Conservation (phyloP, 2,888 invertebrate genomes). For the Drosophila barbarae region DNA sequence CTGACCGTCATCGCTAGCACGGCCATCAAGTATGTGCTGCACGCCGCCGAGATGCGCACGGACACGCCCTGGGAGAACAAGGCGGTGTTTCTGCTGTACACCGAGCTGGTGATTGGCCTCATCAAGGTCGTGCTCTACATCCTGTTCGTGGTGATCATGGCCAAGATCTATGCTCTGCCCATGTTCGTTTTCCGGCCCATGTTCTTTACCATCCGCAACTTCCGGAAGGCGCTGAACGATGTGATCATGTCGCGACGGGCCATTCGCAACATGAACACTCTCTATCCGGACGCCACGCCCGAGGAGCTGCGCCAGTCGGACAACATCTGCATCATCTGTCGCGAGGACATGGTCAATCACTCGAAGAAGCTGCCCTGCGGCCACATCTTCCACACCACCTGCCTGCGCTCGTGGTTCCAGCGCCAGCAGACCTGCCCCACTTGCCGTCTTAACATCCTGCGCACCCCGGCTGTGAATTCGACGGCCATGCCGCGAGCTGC, state of each 20-base stretch:
- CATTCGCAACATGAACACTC: slow-evolving; percentile 98
- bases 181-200: slow-evolving; percentile 99
- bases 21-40: slow-evolving; percentile 92
- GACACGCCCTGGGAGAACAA: slow-evolving; percentile 99
- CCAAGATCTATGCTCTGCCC: slow-evolving; percentile 97
- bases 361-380: slow-evolving; percentile 99
- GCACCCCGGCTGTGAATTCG: slow-evolving; percentile 79
- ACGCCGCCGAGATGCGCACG: slow-evolving; percentile 88
- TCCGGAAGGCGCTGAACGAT: slow-evolving; percentile 98
- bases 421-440: slow-evolving; percentile 99
- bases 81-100: slow-evolving; percentile 97
- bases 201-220: slow-evolving; percentile 98
- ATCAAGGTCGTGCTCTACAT: slow-evolving; percentile 92
- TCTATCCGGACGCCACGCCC: slow-evolving; percentile 96
- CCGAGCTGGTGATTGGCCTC: slow-evolving; percentile 95
- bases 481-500: slow-evolving; percentile 63
- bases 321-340: slow-evolving; percentile 99
- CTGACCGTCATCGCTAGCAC: slow-evolving; percentile 96
- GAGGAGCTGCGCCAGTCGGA: slow-evolving; percentile 95
- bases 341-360: slow-evolving; percentile 85
- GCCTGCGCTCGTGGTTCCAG: slow-evolving; percentile 99
- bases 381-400: slow-evolving; percentile 99
- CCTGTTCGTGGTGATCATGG: slow-evolving; percentile 96
- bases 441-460: slow-evolving; percentile 92
- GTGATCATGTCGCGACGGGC: slow-evolving; percentile 97